Evolutionary conservation across 1,140 invertebrate species (phyloP), one percentile per base, ranked within the genome.

Genomic region (Agrypnia vestita): DNA sequence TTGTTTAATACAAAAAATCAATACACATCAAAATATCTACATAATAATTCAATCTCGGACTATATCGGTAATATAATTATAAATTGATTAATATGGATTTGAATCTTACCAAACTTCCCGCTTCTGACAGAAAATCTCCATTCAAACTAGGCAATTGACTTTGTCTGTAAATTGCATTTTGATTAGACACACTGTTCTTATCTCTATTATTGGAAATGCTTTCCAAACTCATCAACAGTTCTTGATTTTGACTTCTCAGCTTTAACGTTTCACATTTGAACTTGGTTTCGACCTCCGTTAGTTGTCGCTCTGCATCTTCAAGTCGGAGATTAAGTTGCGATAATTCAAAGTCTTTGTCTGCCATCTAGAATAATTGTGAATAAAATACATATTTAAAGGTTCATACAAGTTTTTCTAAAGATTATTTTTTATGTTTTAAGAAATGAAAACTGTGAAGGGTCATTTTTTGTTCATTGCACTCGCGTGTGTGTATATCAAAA

Each of bases 331-430:
- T 91, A 25, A 94, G 88, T 80, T 91, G 90, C 78, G 92, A 91
- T 72, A 96, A 89, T 87, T 95, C 94, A 76, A 92, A 92, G 72
- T 94, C 92, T 86, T 94, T 95, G 84, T 95, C 94, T 82, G 93
- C 91, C 83, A 95, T 91, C 92, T 95, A 86, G 10, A 89, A 90
- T 61, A 86, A 69, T 17, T 10, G n/a, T 17, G 25, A 3, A 64
- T 64, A 64, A 21, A 64, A 64, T 43, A 64, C 6, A 51, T 13
- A 4, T 51, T 51, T 51, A 35, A 35, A 35, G 49, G 9, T 49
- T 35, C 25, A 35, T 6, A 3, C 1, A 6, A 35, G 25, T 35
- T 35, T 35, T 35, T 35, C 6, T 3, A 35, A 35, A 35, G 25
- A 6, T 35, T 35, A 35, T 35, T 35, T 35, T 35, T 35, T 35